These are phyloP conservation scores for Oscheius onirici DNA, from an alignment of 2,888 invertebrate species.

Conservation along the genomic window DNA sequence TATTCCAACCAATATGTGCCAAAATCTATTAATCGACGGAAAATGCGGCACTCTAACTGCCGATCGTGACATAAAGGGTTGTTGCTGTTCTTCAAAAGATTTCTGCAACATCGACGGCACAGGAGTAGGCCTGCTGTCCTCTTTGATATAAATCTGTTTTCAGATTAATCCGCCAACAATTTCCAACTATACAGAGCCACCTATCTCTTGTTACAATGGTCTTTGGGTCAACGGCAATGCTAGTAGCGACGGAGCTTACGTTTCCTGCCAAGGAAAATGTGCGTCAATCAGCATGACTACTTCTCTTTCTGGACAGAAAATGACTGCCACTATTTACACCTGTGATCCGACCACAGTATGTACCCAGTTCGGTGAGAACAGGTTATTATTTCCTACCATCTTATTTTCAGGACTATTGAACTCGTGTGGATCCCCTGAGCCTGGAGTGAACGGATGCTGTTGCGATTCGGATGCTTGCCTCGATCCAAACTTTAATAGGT, in stretches of 20 bases:
- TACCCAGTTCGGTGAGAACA: constrained; percentile 21
- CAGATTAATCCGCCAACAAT: constrained; percentile 35
- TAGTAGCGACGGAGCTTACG: constrained; percentile 28
- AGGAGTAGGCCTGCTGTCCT: constrained; percentile 17
- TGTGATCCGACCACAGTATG: constrained; percentile 53
- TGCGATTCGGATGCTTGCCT: constrained; percentile 50
- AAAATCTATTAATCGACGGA: constrained; percentile 41
- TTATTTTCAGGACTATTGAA: constrained; percentile 26
- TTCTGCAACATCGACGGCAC: constrained; percentile 43
- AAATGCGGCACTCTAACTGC: constrained; percentile 32
- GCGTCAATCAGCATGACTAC: constrained; percentile 43
- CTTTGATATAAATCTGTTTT: constrained; percentile 33
- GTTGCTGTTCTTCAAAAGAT: constrained; percentile 52
- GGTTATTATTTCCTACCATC: no score
- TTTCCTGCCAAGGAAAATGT: constrained; percentile 50
- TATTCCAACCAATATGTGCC: constrained; percentile 36
- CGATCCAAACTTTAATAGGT: constrained; percentile 46
- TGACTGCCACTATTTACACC: constrained; percentile 43
- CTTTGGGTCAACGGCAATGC: constrained; percentile 45
- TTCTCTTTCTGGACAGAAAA: constrained; percentile 26
- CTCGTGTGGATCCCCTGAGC: constrained; percentile 40
- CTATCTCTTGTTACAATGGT: constrained; percentile 53
- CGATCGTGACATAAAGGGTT: constrained; percentile 41
- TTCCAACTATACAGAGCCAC: constrained; percentile 35
- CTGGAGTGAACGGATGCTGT: constrained; percentile 51